Conservation (phyloP, 2,888 invertebrate genomes). For the Heliconius sara region DNA sequence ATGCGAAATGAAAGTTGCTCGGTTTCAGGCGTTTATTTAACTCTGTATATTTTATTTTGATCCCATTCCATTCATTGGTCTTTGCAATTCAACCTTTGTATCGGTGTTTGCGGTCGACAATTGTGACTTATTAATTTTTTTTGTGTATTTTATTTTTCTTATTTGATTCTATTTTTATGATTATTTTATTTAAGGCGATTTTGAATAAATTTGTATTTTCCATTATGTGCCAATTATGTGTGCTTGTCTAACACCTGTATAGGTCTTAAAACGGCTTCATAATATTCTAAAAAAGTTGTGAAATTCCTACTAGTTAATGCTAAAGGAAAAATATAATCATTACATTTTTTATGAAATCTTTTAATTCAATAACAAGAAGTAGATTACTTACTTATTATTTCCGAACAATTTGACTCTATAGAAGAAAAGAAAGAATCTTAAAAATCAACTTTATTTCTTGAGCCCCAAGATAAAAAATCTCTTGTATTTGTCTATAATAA, state of each 20-base stretch:
- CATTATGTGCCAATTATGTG: too few species aligned
- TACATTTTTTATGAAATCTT: conserved; percentile 1
- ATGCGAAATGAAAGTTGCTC: conserved; percentile 15
- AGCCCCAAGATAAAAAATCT: background rate
- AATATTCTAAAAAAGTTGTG: too few species aligned
- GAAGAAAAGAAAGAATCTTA: background rate
- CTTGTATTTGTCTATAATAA: background rate
- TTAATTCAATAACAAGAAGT: background rate
- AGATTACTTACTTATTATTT: background rate
- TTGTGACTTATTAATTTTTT: background rate
- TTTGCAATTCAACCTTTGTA: conserved; percentile 4
- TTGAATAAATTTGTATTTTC: too few species aligned
- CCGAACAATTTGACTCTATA: background rate
- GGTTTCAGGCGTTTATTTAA: conserved; percentile 17
- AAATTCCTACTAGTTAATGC: too few species aligned
- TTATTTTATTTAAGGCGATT: too few species aligned
- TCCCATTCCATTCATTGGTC: conserved; percentile 3
- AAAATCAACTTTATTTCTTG: background rate
- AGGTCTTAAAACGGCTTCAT: too few species aligned
- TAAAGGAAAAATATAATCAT: background rate
- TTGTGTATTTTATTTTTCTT: background rate
- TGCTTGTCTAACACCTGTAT: too few species aligned
- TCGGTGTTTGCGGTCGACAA: too few species aligned
- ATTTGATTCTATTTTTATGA: background rate
- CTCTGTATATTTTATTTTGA: conserved; percentile 12